phyloP scores from a whole-genome alignment of 2,888 invertebrate genomes.

The Cyclophora punctaria region DNA sequence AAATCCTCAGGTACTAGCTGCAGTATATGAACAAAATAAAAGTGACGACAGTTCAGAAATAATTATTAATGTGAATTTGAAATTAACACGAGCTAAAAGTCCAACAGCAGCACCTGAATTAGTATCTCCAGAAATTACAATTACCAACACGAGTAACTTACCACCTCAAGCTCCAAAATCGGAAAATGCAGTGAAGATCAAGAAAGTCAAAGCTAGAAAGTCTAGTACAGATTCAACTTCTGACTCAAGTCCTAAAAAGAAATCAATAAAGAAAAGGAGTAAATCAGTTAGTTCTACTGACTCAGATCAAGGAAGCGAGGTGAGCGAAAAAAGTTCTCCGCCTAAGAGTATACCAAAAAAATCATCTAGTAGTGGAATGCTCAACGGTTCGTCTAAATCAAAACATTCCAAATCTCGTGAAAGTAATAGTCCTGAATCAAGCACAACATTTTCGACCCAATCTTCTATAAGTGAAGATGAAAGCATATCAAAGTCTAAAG shows the following conservation, averaged over 20 bases:
- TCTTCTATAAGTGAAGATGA: conserved; percentile 70
- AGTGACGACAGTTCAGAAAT: conserved; percentile 60
- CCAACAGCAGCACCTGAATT: conserved; percentile 42
- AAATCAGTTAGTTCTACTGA: conserved; percentile 65
- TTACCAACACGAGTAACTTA: conserved; percentile 53
- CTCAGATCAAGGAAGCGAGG: conserved; percentile 52
- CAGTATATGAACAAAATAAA: conserved; percentile 53
- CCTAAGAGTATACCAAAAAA: conserved; percentile 38
- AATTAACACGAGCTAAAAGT: conserved; percentile 56
- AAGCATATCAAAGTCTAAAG: conserved; percentile 45
- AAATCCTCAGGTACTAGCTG: conserved; percentile 36
- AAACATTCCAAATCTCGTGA: conserved; percentile 60
- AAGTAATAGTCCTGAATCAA: conserved; percentile 64
- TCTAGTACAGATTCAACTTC: conserved; percentile 56
- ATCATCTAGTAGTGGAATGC: conserved; percentile 37
- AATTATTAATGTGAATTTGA: conserved; percentile 64
- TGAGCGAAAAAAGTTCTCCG: conserved; percentile 33
- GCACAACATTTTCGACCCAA: conserved; percentile 69
- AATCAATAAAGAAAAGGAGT: conserved; percentile 55
- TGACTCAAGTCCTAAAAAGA: conserved; percentile 54
- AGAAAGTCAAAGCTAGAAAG: conserved; percentile 57
- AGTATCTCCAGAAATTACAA: conserved; percentile 57
- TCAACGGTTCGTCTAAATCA: conserved; percentile 42
- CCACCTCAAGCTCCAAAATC: conserved; percentile 69
- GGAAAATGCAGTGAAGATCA: conserved; percentile 46